Base-by-base conservation (phyloP, 2,113 vertebrate species). In the Illadopsis cleaveri region DNA sequence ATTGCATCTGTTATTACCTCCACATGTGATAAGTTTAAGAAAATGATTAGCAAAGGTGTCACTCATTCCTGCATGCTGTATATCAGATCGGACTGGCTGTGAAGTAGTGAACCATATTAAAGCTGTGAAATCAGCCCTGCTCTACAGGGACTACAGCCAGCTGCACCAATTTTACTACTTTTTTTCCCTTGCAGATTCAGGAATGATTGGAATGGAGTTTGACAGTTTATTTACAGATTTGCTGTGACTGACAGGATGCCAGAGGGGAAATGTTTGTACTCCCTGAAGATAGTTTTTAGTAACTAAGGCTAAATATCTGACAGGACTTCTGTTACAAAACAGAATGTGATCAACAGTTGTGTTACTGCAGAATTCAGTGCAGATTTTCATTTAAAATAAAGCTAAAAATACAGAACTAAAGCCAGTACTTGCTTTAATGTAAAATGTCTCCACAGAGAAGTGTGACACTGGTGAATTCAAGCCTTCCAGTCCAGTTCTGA, bases 141-240 rank as follows among this genome's bases (percentile, higher is more conserved):
- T 97, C 90, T 88, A 76, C 91, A 82, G 94, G 93, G 92, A 86
- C 89, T 84, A 86, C 71, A 92, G n/a, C 96, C 95, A 94, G 93
- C 91, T 96, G 95, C 94, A 97, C 90, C 94, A 84, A 71, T 89
- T 95, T 94, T 94, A 75, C 96, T 91, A 72, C 91, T 92, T 96
- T 95, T 96, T 96, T 96, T 70, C 84, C 90, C 69, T 96, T 94
- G 88, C 90, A 96, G 86, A 96, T 96, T 96, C 96, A 90, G 78
- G 86, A 91, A 72, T 97, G 97, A 97, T 92, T 96, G 88, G 96
- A 97, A 97, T 97, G 90, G 94, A 96, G 86, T 97, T 94, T 92
- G 96, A 97, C 94, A 97, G 95, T 95, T 96, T 97, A 97, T 97
- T 96, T 97, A 95, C 96, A 97, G 95, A 97, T 97, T 95, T 96